phyloP scores from a whole-genome alignment of 2,797 vertebrate genomes.

The Heteromormyrus szaboi region DNA sequence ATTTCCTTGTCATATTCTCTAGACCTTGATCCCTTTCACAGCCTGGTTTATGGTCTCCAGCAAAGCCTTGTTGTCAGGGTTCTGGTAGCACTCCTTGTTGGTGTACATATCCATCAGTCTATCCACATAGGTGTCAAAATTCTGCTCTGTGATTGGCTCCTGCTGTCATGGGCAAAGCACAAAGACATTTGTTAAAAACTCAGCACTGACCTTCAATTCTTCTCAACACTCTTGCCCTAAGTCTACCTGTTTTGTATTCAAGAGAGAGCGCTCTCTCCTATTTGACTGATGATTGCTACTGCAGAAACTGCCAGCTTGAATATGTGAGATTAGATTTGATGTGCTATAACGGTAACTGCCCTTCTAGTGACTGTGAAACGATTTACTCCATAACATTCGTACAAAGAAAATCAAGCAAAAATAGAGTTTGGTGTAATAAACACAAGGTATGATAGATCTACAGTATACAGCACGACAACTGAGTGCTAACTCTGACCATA shows the following conservation, averaged over 20 bases:
- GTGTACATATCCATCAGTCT: conserved; percentile 97
- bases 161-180: conserved; percentile 47
- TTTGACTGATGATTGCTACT: background rate
- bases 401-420: background rate
- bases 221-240: background rate
- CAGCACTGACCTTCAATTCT: background rate
- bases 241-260: background rate
- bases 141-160: conserved; percentile 94
- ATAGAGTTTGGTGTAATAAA: background rate
- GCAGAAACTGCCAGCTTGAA: background rate
- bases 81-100: conserved; percentile 96
- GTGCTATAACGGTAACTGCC: background rate
- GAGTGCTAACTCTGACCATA: background rate
- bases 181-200: conserved; percentile 1
- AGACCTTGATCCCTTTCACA: conserved; percentile 95
- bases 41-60: conserved; percentile 98
- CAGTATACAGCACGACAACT: background rate
- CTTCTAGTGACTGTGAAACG: background rate
- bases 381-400: background rate
- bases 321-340: background rate
- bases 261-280: background rate
- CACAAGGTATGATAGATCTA: background rate
- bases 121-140: conserved; percentile 89
- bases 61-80: conserved; percentile 91
- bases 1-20: conserved; percentile 31